Evolutionary conservation across 2,888 invertebrate species (phyloP).

Genomic region (Polia nebulosa): DNA sequence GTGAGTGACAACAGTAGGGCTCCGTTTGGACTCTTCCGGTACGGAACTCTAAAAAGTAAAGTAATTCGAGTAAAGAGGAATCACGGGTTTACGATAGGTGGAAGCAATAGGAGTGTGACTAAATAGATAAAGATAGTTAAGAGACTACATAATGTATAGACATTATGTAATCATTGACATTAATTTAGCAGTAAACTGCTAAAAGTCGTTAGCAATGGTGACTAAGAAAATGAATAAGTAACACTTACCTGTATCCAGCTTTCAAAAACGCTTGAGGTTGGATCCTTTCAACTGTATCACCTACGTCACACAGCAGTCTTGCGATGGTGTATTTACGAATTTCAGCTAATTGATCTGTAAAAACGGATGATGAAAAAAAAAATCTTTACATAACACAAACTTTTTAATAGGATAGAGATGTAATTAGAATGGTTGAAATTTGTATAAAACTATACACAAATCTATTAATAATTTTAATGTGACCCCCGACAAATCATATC

Average conservation of each 20-base stretch:
- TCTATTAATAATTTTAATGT: background rate
- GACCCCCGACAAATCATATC: background rate
- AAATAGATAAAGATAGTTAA: no score
- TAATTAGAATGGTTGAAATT: background rate
- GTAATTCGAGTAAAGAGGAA: no score
- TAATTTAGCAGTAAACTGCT: background rate
- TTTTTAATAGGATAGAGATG: no score
- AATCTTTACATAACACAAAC: background rate
- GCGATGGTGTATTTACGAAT: conserved; percentile 73
- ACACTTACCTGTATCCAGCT: conserved; percentile 69
- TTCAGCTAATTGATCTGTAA: conserved; percentile 75
- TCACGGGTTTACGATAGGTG: no score
- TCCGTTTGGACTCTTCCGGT: no score
- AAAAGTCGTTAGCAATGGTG: background rate
- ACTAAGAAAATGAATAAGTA: background rate
- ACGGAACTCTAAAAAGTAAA: no score
- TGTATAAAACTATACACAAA: background rate
- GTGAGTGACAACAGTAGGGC: no score
- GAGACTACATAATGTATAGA: no score
- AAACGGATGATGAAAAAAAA: background rate
- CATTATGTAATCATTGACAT: no score
- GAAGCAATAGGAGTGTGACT: no score
- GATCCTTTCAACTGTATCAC: conserved; percentile 73
- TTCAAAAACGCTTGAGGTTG: conserved; percentile 74
- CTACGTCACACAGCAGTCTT: conserved; percentile 74